Base-by-base conservation (phyloP, 1,140 invertebrate species). In the Meloidogyne floridensis region DNA sequence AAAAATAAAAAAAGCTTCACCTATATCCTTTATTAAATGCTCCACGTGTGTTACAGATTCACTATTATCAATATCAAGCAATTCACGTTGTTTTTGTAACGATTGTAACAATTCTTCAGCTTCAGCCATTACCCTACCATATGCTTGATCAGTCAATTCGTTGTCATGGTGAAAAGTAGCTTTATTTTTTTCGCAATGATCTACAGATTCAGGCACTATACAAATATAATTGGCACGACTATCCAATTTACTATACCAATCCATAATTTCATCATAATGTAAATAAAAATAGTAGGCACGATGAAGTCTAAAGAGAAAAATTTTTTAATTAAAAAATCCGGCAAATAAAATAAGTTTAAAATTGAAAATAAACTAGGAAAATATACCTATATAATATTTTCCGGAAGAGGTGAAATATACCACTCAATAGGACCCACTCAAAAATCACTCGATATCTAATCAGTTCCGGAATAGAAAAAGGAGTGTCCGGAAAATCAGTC, bases 211-310 rank as follows among this genome's bases (percentile, higher is more conserved):
- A 10, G 83, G 79, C 65, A 87, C 83, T 11, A 85, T 77, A 5
- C 75, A 72, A 65, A 84, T 71, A 42, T 75, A 72, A 51, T n/a
- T 71, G 2, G 77, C 53, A 43, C 85, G 78, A 7, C 72, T 47
- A 8, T 85, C 81, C 82, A 85, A 69, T 59, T 78, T 73, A 11
- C 20, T 32, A 56, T 85, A 85, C 72, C 83, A 86, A 32, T 72
- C 72, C 84, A 84, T 88, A 20, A 97, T 94, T 92, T 98, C 95
- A 91, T 96, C 95, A 84, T 97, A 95, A 88, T 98, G 95, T 0
- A 95, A 95, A 91, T 97, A 98, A 91, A 98, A 97, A 43, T 95
- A 92, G 0, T 98, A 95, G 20, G 96, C 95, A 84, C 97, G 93
- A 89, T 98, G 95, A 69, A 79, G 77, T 72, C 77, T 79, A 79